Percentiles rank a stretch among this genome's conserved stretches.
Conservation (phyloP, 2,888 invertebrate genomes). For the Oxystoma pomonae region DNA sequence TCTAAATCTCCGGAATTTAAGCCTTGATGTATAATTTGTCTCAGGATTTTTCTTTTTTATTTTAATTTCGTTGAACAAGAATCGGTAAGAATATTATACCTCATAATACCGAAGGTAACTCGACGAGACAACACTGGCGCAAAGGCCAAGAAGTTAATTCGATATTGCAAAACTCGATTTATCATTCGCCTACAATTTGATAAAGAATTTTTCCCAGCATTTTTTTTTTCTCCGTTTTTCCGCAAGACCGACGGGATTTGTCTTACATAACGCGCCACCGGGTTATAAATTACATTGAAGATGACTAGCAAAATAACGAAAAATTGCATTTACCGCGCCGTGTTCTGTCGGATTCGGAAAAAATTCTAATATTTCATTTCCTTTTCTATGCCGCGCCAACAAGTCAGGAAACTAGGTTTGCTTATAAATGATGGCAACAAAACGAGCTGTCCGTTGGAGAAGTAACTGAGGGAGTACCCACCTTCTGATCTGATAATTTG, state of each 20-base stretch:
- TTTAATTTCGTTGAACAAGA: no score
- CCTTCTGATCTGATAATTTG: no score
- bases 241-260: background rate
- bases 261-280: slow-evolving; percentile 2
- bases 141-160: background rate
- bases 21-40: no score
- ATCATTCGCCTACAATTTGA: slow-evolving; percentile 1
- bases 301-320: slow-evolving; percentile 25
- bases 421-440: no score
- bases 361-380: background rate
- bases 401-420: no score
- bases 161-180: slow-evolving; percentile 1
- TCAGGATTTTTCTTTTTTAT: no score
- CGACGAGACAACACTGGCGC: background rate
- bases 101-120: no score
- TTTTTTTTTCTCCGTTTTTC: background rate
- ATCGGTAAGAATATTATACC: no score
- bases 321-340: slow-evolving; percentile 22
- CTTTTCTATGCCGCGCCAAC: background rate
- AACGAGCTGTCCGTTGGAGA: no score
- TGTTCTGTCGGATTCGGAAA: background rate
- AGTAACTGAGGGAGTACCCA: no score
- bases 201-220: background rate
- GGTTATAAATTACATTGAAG: slow-evolving; percentile 24
- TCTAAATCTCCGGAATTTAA: no score